Evolutionary conservation across 2,888 invertebrate species (phyloP).

Genomic region (Margaritifera margaritifera): DNA sequence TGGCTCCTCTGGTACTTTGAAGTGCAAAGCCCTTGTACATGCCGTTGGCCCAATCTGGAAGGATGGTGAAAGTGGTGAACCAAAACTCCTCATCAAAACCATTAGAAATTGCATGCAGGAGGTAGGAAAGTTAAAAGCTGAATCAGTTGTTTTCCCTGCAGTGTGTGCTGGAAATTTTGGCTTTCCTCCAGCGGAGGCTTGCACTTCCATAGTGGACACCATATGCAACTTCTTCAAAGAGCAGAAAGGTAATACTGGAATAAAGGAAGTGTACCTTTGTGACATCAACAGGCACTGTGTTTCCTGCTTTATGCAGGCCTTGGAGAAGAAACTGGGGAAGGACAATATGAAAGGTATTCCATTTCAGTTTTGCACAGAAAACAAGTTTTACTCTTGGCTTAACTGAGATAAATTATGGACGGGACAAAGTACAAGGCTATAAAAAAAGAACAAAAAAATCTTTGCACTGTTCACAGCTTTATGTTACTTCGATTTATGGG

Average conservation of each 20-base stretch:
- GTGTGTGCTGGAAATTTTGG: constrained; percentile 49
- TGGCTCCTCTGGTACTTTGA: constrained; percentile 26
- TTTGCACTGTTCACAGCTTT: too few species aligned
- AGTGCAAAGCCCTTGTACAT: constrained; percentile 35
- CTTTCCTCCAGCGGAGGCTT: constrained; percentile 25
- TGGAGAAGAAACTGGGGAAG: constrained; percentile 16
- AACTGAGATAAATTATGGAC: too few species aligned
- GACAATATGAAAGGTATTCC: constrained; percentile 15
- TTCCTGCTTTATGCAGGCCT: constrained; percentile 25
- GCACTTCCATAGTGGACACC: constrained; percentile 28
- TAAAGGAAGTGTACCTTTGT: constrained; percentile 35
- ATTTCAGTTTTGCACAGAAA: background rate
- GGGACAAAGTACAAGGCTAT: too few species aligned
- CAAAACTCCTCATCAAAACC: constrained; percentile 20
- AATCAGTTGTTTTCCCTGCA: constrained; percentile 53
- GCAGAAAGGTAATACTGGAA: constrained; percentile 6
- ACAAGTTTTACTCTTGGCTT: too few species aligned
- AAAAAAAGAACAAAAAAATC: too few species aligned
- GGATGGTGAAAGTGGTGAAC: constrained; percentile 35
- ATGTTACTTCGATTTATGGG: too few species aligned
- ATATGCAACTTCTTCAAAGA: constrained; percentile 26
- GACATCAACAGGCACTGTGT: constrained; percentile 34
- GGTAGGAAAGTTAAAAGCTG: constrained; percentile 9
- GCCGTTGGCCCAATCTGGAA: constrained; percentile 43
- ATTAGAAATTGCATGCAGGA: constrained; percentile 27